Percentiles rank a stretch among this genome's conserved stretches.
phyloP scores from a whole-genome alignment of 2,888 invertebrate genomes.

The Taphrorychus bicolor region DNA sequence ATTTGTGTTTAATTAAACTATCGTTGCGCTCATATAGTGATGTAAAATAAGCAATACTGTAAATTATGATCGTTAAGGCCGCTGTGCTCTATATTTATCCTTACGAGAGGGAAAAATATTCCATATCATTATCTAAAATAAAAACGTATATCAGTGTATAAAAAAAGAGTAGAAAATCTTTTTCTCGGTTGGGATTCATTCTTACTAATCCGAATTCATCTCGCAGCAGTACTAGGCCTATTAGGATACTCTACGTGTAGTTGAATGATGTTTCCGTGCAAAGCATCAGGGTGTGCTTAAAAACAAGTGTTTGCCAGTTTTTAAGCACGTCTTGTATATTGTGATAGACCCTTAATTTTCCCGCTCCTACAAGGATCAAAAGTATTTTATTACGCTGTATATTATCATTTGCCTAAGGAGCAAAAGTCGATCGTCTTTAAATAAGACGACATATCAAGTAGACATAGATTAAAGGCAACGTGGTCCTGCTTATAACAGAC shows the following conservation, averaged over 20 bases:
- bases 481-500: conserved; percentile 5
- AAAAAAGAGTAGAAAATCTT: conserved; percentile 48
- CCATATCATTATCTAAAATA: conserved; percentile 60
- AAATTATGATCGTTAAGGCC: conserved; percentile 58
- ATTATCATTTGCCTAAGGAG: neutral
- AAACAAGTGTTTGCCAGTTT: neutral
- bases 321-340: conserved; percentile 35
- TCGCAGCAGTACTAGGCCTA: conserved; percentile 5
- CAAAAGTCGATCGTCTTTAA: conserved; percentile 25
- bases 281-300: conserved; percentile 18
- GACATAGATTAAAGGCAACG: conserved; percentile 9
- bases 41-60: conserved; percentile 60
- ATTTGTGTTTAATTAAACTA: conserved; percentile 41
- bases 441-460: conserved; percentile 39
- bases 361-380: conserved; percentile 33
- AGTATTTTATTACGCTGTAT: conserved; percentile 27
- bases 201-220: neutral
- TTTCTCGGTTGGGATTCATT: neutral
- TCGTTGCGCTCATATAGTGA: conserved; percentile 57
- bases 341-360: conserved; percentile 39
- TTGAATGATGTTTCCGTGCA: conserved; percentile 32
- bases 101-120: conserved; percentile 56
- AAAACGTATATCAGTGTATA: conserved; percentile 59
- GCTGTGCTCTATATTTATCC: conserved; percentile 57
- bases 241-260: too few species aligned